Base-by-base conservation (phyloP, 2,797 vertebrate species). In the Rhinella marina region DNA sequence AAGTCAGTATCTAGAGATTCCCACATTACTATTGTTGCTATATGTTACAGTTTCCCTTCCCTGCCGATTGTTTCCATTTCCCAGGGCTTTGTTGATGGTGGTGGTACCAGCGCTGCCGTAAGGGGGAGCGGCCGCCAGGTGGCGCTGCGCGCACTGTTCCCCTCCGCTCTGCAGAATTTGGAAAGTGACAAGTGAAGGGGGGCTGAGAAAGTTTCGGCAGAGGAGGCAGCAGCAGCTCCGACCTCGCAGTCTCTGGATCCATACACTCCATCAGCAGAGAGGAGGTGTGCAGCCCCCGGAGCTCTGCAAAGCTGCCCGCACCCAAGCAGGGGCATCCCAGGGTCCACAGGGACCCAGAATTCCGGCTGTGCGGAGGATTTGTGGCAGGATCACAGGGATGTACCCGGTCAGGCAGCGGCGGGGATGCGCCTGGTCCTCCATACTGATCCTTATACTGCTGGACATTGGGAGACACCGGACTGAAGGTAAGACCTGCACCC, bases 81-180 rank as follows among this genome's bases (percentile, higher is more conserved):
- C 11, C 2, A 2, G 14, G n/a, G 8, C 64, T 0, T 32, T 27
- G 11, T 29, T 64, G n/a, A 64, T 13, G 7, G n/a, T 72, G 68
- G 4, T 73, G 4, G 12, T 0, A 1, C 1, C 23, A 2, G 1
- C 21, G 56, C 14, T 61, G 82, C 82, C 8, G 12, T 84, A 0
- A 11, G 17, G 12, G 17, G 14, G 7, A 0, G 17, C 9, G 13
- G 89, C 27, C 96, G 72, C 92, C 78, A 85, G 95, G 92, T 91
- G 96, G 94, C 94, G 94, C 91, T 92, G 92, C 90, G 21, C 64
- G 66, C 64, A 11, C 79, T 66, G 50, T 21, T 76, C 87, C 89
- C 14, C 94, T 93, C 56, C 66, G 76, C 70, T 57, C 68, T 54
- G 32, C 27, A 59, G 56, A 89, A 81, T 93, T 93, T 94, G 95